Evolutionary conservation across 64 coral and sea anemone species (phyloP).

Genomic region (Montipora foliosa): DNA sequence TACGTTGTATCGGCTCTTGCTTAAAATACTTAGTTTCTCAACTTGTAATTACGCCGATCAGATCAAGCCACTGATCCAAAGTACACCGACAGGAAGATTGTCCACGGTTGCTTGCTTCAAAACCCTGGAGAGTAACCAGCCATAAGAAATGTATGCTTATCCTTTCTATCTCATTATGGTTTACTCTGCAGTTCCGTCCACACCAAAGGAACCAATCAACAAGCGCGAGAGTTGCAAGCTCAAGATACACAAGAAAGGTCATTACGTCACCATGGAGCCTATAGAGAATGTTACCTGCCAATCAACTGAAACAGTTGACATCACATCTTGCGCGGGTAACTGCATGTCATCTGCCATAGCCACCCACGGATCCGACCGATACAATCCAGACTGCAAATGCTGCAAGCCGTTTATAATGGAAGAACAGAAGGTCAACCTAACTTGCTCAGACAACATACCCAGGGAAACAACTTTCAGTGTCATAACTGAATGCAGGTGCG

Average conservation of each 20-base stretch:
- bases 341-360: slow-evolving; percentile 25
- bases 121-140: no score
- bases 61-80: no score
- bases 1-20: no score
- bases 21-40: no score
- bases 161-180: no score
- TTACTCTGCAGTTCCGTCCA: not conserved
- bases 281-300: not conserved
- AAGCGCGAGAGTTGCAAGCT: not conserved
- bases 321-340: slow-evolving; percentile 54
- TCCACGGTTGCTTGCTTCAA: no score
- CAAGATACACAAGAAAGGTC: not conserved
- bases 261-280: not conserved
- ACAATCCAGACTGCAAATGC: slow-evolving; percentile 21
- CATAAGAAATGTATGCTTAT: no score
- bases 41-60: no score
- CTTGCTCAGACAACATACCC: not conserved
- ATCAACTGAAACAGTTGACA: not conserved
- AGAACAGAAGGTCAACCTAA: not conserved
- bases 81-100: no score
- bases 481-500: slow-evolving; percentile 33
- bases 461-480: not conserved
- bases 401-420: slow-evolving; percentile 9
- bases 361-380: not conserved
- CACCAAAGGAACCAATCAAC: not conserved